phyloP scores from a whole-genome alignment of 2,797 vertebrate species.

The Chrysocyon brachyurus region DNA sequence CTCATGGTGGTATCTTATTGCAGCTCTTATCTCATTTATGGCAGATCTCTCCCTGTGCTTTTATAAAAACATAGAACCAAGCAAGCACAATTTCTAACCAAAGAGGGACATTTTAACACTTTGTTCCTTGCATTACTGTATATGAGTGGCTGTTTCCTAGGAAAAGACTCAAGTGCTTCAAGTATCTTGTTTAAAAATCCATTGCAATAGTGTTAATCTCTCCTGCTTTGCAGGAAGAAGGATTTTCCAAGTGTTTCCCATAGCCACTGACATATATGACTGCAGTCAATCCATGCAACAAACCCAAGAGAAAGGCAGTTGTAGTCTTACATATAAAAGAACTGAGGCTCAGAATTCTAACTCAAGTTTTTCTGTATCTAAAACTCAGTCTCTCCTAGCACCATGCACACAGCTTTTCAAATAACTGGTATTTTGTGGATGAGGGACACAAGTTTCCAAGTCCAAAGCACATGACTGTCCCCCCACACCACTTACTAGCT shows the following conservation, averaged over 20 bases:
- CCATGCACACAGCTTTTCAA: neutral
- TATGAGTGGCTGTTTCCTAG: neutral
- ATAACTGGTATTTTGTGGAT: neutral
- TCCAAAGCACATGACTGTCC: neutral
- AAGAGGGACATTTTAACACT: constrained; percentile 21
- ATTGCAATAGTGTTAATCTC: neutral
- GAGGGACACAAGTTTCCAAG: neutral
- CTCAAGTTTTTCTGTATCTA: neutral
- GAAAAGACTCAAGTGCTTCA: neutral
- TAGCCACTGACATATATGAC: neutral
- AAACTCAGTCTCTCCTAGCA: neutral
- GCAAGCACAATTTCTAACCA: constrained; percentile 37
- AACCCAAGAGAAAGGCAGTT: neutral
- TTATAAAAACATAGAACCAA: constrained; percentile 56
- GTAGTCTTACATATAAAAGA: neutral
- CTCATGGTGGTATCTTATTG: neutral
- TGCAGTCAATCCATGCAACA: neutral
- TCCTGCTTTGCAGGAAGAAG: neutral
- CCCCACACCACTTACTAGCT: neutral
- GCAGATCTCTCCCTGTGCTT: neutral
- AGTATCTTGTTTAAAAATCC: neutral
- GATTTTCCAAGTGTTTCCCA: neutral
- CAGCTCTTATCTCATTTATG: constrained; percentile 27
- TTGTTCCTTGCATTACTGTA: neutral
- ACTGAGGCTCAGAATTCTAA: neutral